phyloP scores from a whole-genome alignment of 2,113 vertebrate genomes.

The Crotalus horridus region DNA sequence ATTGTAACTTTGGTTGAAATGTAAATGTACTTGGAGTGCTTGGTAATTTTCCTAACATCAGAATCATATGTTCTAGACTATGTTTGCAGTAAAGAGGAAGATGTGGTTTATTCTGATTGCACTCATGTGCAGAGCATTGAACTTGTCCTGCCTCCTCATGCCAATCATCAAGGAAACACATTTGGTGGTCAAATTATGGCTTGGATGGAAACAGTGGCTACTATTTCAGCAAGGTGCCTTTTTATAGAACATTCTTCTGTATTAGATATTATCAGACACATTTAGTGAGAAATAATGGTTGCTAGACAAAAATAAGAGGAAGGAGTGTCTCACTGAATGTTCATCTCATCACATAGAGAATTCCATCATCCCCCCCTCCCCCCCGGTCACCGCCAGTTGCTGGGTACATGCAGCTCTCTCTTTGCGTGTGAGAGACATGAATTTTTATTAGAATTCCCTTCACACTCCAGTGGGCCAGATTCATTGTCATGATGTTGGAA shows the following conservation, averaged over 20 bases:
- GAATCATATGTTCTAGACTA: slow-evolving; percentile 50
- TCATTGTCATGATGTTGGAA: slow-evolving; percentile 47
- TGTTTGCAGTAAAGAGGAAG: slow-evolving; percentile 46
- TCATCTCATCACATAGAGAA: slow-evolving; percentile 13
- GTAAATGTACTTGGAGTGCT: not conserved
- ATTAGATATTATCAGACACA: not conserved
- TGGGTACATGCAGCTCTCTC: slow-evolving; percentile 2
- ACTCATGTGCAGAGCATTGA: slow-evolving; percentile 76
- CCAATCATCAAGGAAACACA: slow-evolving; percentile 80
- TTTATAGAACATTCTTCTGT: not conserved
- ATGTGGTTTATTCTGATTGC: slow-evolving; percentile 47
- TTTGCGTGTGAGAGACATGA: slow-evolving; percentile 38
- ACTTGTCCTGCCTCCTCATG: slow-evolving; percentile 77
- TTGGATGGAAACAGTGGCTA: slow-evolving; percentile 79
- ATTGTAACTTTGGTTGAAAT: rapidly evolving
- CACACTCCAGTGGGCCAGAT: slow-evolving; percentile 52
- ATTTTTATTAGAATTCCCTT: slow-evolving; percentile 52
- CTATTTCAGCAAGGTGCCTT: slow-evolving; percentile 77
- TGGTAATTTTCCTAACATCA: not conserved
- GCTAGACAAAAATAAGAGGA: not conserved
- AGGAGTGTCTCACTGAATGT: not conserved
- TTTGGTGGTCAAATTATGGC: slow-evolving; percentile 83
- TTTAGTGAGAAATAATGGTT: not conserved
- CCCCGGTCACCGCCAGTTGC: not conserved
- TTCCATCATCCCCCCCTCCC: not conserved